Evolutionary conservation across 1,140 invertebrate genomes (phyloP).

Genomic region (Tetramorium alpestre): DNA sequence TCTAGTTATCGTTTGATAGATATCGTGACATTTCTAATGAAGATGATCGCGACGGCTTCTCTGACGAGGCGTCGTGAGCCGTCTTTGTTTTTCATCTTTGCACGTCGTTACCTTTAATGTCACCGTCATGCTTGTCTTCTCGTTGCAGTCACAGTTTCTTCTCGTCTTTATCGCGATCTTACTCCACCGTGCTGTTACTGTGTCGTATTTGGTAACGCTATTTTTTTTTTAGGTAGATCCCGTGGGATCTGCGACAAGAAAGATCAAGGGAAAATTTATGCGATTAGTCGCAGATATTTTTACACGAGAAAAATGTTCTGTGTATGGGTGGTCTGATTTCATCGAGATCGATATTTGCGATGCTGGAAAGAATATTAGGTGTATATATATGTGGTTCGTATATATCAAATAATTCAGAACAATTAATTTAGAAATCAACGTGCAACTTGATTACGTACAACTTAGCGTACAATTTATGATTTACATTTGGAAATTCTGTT

Average conservation of each 20-base stretch:
- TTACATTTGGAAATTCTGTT: neutral
- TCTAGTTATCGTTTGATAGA: neutral
- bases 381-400: neutral
- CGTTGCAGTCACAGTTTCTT: neutral
- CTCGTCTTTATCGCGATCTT: neutral
- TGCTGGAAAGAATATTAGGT: neutral
- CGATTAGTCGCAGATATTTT: constrained; percentile 13
- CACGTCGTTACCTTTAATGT: neutral
- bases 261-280: neutral
- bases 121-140: constrained; percentile 2
- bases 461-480: neutral
- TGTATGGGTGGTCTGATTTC: neutral
- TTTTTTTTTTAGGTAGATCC: neutral
- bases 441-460: neutral
- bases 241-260: neutral
- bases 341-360: neutral
- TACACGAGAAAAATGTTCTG: neutral
- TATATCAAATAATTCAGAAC: neutral
- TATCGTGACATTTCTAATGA: neutral
- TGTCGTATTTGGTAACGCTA: constrained; percentile 8
- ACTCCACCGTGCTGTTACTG: neutral
- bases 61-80: neutral
- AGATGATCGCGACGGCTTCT: neutral
- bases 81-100: neutral
- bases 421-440: neutral